A percentile compares a stretch with the other conserved stretches of the same genome.
Evolutionary conservation across 2,888 invertebrate species (phyloP).

Genomic region (Eudemis profundana): DNA sequence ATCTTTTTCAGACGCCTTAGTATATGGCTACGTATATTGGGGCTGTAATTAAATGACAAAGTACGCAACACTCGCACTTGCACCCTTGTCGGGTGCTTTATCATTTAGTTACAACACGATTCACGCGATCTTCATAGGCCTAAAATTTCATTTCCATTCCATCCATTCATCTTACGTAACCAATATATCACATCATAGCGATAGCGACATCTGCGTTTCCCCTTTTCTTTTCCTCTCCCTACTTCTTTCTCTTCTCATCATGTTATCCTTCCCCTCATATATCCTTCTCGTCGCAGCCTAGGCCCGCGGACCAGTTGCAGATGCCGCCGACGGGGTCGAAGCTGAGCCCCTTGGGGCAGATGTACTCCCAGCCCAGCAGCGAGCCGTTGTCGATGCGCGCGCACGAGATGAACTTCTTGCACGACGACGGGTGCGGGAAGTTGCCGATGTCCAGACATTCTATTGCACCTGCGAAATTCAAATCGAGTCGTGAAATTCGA

Average conservation of each 20-base stretch:
- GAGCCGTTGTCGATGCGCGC: constrained; percentile 90
- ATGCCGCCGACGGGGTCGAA: constrained; percentile 96
- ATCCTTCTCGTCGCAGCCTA: constrained; percentile 89
- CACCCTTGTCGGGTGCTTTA: too few relatives aligned
- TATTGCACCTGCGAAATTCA: constrained; percentile 85
- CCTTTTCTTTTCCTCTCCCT: not conserved
- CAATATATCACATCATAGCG: too few relatives aligned
- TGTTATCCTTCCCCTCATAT: constrained; percentile 45
- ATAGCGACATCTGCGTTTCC: not conserved
- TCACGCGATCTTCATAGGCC: too few relatives aligned
- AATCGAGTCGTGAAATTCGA: not conserved
- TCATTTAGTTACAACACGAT: too few relatives aligned
- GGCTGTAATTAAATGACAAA: too few relatives aligned
- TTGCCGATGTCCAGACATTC: constrained; percentile 95
- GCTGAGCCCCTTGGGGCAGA: constrained; percentile 93
- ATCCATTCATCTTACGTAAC: too few relatives aligned
- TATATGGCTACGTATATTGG: too few relatives aligned
- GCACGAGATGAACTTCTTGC: constrained; percentile 96
- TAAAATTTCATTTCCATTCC: not conserved
- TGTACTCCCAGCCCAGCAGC: constrained; percentile 94
- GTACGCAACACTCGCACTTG: too few relatives aligned
- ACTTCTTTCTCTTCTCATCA: too few relatives aligned
- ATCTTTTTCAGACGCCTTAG: too few relatives aligned
- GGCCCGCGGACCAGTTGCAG: constrained; percentile 94
- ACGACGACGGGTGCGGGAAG: constrained; percentile 95